Base-by-base conservation (phyloP, 2,797 vertebrate genomes). In the Acanthurus lineatus region DNA sequence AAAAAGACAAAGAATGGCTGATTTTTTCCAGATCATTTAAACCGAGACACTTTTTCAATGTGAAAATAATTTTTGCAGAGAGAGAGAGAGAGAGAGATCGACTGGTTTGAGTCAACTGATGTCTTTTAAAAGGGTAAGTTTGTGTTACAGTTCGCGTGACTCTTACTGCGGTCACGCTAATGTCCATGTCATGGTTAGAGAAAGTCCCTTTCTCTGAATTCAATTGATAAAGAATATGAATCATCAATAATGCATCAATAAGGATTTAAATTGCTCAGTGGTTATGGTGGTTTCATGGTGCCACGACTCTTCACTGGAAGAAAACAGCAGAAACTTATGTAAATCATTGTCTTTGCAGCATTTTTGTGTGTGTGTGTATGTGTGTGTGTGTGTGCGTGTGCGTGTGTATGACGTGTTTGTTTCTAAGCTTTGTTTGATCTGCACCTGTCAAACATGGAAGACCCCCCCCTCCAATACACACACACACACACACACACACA, bases 401-500 rank as follows among this genome's bases (percentile, higher is more conserved):
- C 3, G 25, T 25, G 45, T 54, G 60, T 59, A 49, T 51, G 64
- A 51, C 32, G n/a, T 22, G 69, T 52, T 73, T 69, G 74, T 59
- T 57, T 81, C 73, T 32, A 67, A 69, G 71, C 56, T 58, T 44
- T 42, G 74, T 80, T 83, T 82, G 70, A 91, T 86, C 75, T 86
- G 79, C 86, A 91, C 91, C 90, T 92, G 91, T 89, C 86, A 79
- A 72, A n/a, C 59, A 65, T 53, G 58, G 56, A 48, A 59, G 51
- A 56, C 72, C 61, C 60, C 22, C 9, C 8, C 35, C 17, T 5
- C n/a, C 44, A 10, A 25, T 25, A 25, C 22, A 6, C 22, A 22
- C n/a, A 22, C 15, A 3, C n/a, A 35, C 14, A 12, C 11, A 40
- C 53, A 20, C 8, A 17, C 51, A 56, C 73, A 79, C 53, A 70